A percentile compares a stretch with the other conserved stretches of the same genome.
phyloP scores from a whole-genome alignment of 2,888 invertebrate species.

The Itoplectis maculator region DNA sequence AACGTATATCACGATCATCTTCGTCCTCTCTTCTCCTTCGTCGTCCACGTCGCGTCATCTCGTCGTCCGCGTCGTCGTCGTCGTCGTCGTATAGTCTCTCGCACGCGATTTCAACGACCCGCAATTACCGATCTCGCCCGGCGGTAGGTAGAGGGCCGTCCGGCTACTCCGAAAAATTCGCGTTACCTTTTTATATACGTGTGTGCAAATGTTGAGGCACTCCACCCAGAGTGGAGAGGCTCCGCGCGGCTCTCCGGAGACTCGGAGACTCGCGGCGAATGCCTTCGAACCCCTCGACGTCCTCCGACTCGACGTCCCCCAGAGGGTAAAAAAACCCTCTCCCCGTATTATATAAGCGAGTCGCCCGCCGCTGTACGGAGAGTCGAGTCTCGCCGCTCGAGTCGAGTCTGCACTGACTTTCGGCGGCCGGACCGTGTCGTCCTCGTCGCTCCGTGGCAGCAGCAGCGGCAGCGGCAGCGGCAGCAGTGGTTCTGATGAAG shows the following conservation, averaged over 20 bases:
- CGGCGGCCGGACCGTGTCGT: background rate
- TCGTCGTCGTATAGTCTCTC: conserved; percentile 63
- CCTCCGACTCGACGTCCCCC: conserved; percentile 25
- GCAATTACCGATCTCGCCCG: conserved; percentile 78
- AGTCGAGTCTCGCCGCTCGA: conserved; percentile 13
- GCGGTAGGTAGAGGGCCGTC: conserved; percentile 71
- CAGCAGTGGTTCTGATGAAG: too few relatives aligned
- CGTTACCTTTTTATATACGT: conserved; percentile 67
- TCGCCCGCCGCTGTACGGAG: background rate
- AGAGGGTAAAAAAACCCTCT: conserved; percentile 46
- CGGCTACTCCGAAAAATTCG: conserved; percentile 65
- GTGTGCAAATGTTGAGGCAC: too few relatives aligned
- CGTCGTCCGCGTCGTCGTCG: conserved; percentile 35
- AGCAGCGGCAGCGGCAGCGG: too few relatives aligned
- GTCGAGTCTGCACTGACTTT: background rate
- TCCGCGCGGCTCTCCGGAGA: conserved; percentile 26
- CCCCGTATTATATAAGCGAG: background rate
- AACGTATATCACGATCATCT: conserved; percentile 39
- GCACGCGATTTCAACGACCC: conserved; percentile 78
- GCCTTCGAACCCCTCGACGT: conserved; percentile 8
- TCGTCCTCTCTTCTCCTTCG: conserved; percentile 41
- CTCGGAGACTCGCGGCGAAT: background rate
- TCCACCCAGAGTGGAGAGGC: too few relatives aligned
- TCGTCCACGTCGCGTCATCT: background rate
- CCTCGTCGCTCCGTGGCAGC: background rate